A percentile compares a stretch with the other conserved stretches of the same genome.
phyloP scores from a whole-genome alignment of 1,140 invertebrate genomes.

The Drosophila elegans region DNA sequence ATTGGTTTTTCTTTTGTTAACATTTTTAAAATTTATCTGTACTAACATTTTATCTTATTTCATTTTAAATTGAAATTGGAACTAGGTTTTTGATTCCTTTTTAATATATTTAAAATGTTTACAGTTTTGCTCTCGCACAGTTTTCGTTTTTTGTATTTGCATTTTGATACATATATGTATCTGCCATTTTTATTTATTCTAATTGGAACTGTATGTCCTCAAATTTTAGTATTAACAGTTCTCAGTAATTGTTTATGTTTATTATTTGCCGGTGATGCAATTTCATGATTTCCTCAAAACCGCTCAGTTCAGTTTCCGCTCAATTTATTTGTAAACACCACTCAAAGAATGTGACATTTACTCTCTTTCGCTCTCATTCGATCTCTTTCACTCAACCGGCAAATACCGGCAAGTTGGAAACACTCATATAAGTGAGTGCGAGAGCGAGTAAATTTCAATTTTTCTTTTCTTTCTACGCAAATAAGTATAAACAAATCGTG shows the following conservation, averaged over 20 bases:
- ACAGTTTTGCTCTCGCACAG: too few relatives aligned
- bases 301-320: background rate
- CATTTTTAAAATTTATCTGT: too few relatives aligned
- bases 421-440: background rate
- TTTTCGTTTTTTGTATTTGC: background rate
- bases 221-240: background rate
- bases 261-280: background rate
- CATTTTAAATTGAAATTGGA: too few relatives aligned
- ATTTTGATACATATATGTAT: background rate
- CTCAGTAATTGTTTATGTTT: background rate
- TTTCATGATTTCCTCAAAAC: background rate
- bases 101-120: too few relatives aligned
- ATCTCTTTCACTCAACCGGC: slow-evolving; percentile 3
- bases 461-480: too few relatives aligned
- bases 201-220: too few relatives aligned
- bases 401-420: background rate
- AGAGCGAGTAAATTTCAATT: too few relatives aligned
- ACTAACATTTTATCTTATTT: too few relatives aligned
- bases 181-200: background rate
- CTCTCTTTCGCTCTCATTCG: background rate
- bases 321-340: slow-evolving; percentile 6
- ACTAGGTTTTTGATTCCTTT: too few relatives aligned
- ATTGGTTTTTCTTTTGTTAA: too few relatives aligned
- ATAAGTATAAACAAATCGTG: background rate
- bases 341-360: background rate